Evolutionary conservation across 64 coral and sea anemone species (phyloP).

Genomic region (Exaiptasia diaphana): DNA sequence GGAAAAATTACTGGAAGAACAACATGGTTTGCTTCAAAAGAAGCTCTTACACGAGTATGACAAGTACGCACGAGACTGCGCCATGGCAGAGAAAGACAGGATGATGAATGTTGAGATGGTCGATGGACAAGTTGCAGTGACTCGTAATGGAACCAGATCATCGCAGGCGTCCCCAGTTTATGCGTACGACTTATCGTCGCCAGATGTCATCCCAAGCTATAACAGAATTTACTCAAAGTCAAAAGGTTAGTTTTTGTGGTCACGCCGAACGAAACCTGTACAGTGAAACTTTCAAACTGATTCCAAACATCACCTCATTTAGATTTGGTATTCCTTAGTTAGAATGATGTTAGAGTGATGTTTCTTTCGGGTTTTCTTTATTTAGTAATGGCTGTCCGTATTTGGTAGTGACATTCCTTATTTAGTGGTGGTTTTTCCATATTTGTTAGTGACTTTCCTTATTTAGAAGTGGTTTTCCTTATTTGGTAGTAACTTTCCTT

Average conservation of each 20-base stretch:
- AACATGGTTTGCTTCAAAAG: constrained; percentile 70
- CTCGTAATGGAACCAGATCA: constrained; percentile 5
- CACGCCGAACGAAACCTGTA: too few relatives aligned
- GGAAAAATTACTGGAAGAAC: constrained; percentile 63
- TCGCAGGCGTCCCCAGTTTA: constrained; percentile 42
- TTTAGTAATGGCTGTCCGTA: too few relatives aligned
- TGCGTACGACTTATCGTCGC: constrained; percentile 58
- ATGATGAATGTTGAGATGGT: constrained; percentile 50
- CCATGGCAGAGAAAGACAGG: constrained; percentile 26
- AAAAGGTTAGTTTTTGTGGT: background rate
- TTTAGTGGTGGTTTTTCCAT: too few relatives aligned
- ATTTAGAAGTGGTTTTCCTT: too few relatives aligned
- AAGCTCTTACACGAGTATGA: constrained; percentile 72
- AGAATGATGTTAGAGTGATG: too few relatives aligned
- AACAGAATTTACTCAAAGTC: constrained; percentile 34
- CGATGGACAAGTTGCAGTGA: constrained; percentile 42
- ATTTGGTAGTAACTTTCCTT: too few relatives aligned
- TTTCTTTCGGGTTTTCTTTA: too few relatives aligned
- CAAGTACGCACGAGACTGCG: constrained; percentile 51
- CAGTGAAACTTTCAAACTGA: too few relatives aligned
- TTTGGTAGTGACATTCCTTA: too few relatives aligned
- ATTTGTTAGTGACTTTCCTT: too few relatives aligned
- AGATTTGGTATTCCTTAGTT: too few relatives aligned
- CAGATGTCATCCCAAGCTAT: constrained; percentile 71
- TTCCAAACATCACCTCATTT: too few relatives aligned